Evolutionary conservation across 2,797 vertebrate species (phyloP), one percentile per base, ranked within the genome.

Genomic region (Pelodytes ibericus): DNA sequence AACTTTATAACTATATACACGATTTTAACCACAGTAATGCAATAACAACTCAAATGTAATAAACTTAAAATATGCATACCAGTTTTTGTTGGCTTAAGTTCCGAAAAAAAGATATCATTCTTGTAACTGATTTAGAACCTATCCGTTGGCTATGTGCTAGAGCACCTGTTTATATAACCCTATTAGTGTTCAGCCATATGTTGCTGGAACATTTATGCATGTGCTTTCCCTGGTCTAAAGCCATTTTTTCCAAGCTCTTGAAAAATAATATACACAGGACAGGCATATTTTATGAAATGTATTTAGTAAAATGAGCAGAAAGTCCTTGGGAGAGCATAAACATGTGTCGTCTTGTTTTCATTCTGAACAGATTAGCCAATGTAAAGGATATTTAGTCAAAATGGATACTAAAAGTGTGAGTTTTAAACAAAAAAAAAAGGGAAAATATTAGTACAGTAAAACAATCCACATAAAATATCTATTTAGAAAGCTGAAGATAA

Each of bases 161-260:
- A 73, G 58, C 70, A 79, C 76, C 71, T 78, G 70, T 73, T 79
- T 73, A n/a, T 63, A 56, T 69, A 73, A 79, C 76, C 76, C 71
- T 47, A 73, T 79, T 73, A 79, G 44, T 62, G 26, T 33, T 62
- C 26, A 56, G 39, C 76, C 76, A 79, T 73, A 73, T 79, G 76
- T 51, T 53, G 31, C 30, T 73, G 76, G 64, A 73, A 73, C 71
- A 73, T 31, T 62, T 66, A 36, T 29, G 30, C 41, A 47, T 63
- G 58, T 61, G 24, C 15, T 59, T 63, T 53, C 57, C 58, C 20
- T 62, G 53, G 31, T 51, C 16, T 68, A 26, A 36, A 68, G 58
- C 64, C 71, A 69, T 73, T 63, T 67, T 62, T 62, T 15, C 24
- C 68, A 41, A 61, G 70, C 30, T 56, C 3, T 61, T 61, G 24